These are phyloP conservation scores for Baccha elongata DNA, from an alignment of 2,888 invertebrate genomes.

Conservation along the genomic window DNA sequence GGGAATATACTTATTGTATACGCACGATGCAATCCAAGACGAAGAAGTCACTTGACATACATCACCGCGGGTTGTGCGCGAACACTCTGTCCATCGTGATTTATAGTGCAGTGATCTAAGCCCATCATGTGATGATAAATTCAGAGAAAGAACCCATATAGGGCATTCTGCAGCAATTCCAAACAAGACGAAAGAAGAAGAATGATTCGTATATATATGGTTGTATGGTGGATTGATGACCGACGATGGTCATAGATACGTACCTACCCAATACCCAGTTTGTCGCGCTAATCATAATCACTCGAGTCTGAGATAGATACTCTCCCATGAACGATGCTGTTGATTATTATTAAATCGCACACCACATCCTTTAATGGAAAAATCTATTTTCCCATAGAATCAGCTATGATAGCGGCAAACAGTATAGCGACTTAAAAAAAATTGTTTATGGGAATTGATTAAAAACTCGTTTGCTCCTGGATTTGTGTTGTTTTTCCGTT, in stretches of 20 bases:
- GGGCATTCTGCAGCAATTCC: conserved; percentile 37
- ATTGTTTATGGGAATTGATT: conserved; percentile 63
- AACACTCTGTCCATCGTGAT: conserved; percentile 55
- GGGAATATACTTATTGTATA: conserved; percentile 37
- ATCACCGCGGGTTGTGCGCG: conserved; percentile 40
- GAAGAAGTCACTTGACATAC: conserved; percentile 66
- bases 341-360: conserved; percentile 57
- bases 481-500: conserved; percentile 47
- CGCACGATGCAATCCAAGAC: conserved; percentile 25
- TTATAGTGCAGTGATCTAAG: conserved; percentile 61
- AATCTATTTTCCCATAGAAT: conserved; percentile 73
- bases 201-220: conserved; percentile 51
- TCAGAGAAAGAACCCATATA: conserved; percentile 54
- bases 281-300: conserved; percentile 73
- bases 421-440: conserved; percentile 20
- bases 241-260: conserved; percentile 67
- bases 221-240: conserved; percentile 58
- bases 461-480: conserved; percentile 61
- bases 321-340: conserved; percentile 56
- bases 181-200: conserved; percentile 18
- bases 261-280: conserved; percentile 5
- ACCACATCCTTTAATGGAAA: conserved; percentile 67
- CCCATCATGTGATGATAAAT: conserved; percentile 48
- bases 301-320: conserved; percentile 35
- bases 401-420: conserved; percentile 43